A percentile compares a stretch with the other conserved stretches of the same genome.
phyloP scores from a whole-genome alignment of 1,140 invertebrate genomes.

The Drosophila suzukii region DNA sequence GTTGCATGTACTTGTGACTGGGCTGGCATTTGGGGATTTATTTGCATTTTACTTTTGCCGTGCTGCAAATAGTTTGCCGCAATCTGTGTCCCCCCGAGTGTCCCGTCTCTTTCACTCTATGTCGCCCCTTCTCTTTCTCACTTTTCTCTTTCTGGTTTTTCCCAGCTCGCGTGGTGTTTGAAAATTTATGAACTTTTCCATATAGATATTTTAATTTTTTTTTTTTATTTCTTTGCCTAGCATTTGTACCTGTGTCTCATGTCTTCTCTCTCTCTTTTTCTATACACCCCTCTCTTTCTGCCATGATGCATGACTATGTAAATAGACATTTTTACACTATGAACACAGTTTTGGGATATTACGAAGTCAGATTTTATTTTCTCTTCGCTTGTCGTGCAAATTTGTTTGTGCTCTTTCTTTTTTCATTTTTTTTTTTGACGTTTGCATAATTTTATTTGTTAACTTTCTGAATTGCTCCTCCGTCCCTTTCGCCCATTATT shows the following conservation, averaged over 20 bases:
- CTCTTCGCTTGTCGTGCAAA: slow-evolving; percentile 24
- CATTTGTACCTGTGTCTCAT: background rate
- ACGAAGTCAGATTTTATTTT: slow-evolving; percentile 53
- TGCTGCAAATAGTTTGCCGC: slow-evolving; percentile 73
- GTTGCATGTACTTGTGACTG: slow-evolving; percentile 53
- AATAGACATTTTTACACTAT: slow-evolving; percentile 80
- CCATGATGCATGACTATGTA: slow-evolving; percentile 78
- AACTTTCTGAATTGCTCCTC: slow-evolving; percentile 52
- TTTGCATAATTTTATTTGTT: slow-evolving; percentile 80
- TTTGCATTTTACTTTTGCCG: slow-evolving; percentile 75
- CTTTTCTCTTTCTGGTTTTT: background rate
- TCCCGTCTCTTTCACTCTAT: background rate
- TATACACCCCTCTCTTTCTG: background rate
- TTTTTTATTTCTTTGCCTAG: slow-evolving; percentile 29
- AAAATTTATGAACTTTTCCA: slow-evolving; percentile 78
- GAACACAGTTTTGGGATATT: slow-evolving; percentile 72
- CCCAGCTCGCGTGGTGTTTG: slow-evolving; percentile 48
- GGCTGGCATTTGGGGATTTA: slow-evolving; percentile 74
- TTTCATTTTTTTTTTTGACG: slow-evolving; percentile 8
- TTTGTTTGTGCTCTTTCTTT: slow-evolving; percentile 33
- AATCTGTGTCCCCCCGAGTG: slow-evolving; percentile 62
- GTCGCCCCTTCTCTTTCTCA: background rate
- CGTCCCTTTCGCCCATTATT: slow-evolving; percentile 24
- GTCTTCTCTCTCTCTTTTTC: background rate
- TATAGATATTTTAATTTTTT: slow-evolving; percentile 62